Percentiles rank a stretch among this genome's conserved stretches.
phyloP scores from a whole-genome alignment of 35 echinoderm and acorn worm species.

The Stichopus chloronotus region DNA sequence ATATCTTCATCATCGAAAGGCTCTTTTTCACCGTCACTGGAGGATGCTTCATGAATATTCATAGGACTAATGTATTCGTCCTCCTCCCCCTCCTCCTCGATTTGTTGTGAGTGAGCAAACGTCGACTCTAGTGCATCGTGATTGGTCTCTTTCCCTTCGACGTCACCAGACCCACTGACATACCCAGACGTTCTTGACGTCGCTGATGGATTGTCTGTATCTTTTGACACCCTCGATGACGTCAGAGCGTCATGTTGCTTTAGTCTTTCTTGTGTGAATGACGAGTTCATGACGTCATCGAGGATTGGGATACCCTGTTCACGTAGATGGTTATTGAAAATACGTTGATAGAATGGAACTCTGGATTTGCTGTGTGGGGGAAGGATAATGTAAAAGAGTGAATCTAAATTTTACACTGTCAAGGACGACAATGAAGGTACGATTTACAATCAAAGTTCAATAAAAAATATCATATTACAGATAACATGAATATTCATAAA shows the following conservation, averaged over 20 bases:
- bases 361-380: constrained; percentile 60
- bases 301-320: constrained; percentile 54
- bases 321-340: constrained; percentile 73
- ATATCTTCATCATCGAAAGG: background rate
- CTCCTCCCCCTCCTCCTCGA: constrained; percentile 35
- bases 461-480: too few relatives aligned
- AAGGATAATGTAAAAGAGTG: background rate
- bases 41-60: constrained; percentile 36
- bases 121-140: constrained; percentile 27
- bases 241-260: constrained; percentile 9
- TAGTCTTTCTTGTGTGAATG: constrained; percentile 13
- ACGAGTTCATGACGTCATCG: constrained; percentile 38
- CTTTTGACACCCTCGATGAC: constrained; percentile 2
- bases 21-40: background rate
- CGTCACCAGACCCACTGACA: constrained; percentile 51
- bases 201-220: constrained; percentile 43
- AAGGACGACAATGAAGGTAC: too few relatives aligned
- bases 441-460: too few relatives aligned
- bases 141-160: background rate
- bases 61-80: constrained; percentile 87
- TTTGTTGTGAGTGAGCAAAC: constrained; percentile 4
- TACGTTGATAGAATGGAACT: constrained; percentile 76
- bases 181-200: constrained; percentile 65
- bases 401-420: too few relatives aligned
- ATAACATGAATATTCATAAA: too few relatives aligned